Evolutionary conservation across 35 echinoderm and acorn worm genomes (phyloP).

Genomic region (Antedon bifida): DNA sequence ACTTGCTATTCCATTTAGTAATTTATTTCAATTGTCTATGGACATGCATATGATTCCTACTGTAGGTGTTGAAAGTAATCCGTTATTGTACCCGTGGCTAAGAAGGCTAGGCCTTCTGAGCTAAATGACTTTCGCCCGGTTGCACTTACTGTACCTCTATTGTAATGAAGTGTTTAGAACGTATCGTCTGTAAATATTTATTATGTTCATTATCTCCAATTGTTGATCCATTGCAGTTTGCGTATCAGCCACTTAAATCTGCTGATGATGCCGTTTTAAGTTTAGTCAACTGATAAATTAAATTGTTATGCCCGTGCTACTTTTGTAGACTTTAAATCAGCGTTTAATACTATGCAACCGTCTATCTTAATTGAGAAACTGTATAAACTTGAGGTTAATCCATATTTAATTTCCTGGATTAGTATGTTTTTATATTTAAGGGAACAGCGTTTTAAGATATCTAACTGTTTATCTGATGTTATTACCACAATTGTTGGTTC

Average conservation of each 20-base stretch:
- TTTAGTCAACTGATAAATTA: slow-evolving; percentile 8
- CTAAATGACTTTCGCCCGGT: slow-evolving; percentile 25
- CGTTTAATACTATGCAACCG: slow-evolving; percentile 11
- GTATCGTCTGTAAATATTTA: slow-evolving; percentile 8
- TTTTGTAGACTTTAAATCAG: slow-evolving; percentile 9
- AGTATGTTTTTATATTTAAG: background rate
- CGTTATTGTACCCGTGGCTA: background rate
- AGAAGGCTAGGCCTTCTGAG: slow-evolving; percentile 5
- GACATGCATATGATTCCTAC: slow-evolving; percentile 11
- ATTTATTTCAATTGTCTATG: slow-evolving; percentile 20
- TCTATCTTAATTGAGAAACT: slow-evolving; percentile 18
- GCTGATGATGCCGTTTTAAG: slow-evolving; percentile 5
- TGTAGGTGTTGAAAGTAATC: slow-evolving; percentile 14
- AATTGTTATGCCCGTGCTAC: slow-evolving; percentile 3
- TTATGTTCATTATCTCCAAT: background rate
- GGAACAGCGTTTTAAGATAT: background rate
- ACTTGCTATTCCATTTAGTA: background rate
- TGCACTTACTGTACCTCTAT: slow-evolving; percentile 24
- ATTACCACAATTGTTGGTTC: slow-evolving; percentile 10
- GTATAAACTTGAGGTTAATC: background rate
- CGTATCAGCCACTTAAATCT: background rate
- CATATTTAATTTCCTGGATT: background rate
- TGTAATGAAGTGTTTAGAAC: slow-evolving; percentile 21
- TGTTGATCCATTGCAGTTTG: background rate
- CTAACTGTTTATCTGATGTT: background rate